phyloP scores from a whole-genome alignment of 35 echinoderm and acorn worm species.

The Ophioderma brevispina region DNA sequence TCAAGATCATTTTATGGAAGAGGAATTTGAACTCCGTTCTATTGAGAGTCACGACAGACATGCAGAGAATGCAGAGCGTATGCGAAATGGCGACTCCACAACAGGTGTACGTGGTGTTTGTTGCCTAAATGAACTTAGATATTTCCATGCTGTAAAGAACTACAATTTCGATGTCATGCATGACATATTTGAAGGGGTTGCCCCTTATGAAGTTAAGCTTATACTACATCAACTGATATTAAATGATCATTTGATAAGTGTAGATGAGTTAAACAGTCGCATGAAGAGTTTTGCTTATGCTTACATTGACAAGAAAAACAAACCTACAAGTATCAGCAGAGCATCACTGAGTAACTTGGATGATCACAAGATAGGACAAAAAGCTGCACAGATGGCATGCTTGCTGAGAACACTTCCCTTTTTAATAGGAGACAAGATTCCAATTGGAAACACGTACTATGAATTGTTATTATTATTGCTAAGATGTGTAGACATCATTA shows the following conservation, averaged over 20 bases:
- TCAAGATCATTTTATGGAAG: constrained; percentile 46
- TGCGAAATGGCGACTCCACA: constrained; percentile 9
- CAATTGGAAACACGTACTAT: constrained; percentile 46
- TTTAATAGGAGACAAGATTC: constrained; percentile 68
- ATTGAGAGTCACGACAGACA: constrained; percentile 57
- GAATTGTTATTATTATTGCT: constrained; percentile 64
- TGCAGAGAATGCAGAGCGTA: constrained; percentile 3
- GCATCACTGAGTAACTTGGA: constrained; percentile 38
- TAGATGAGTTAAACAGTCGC: constrained; percentile 57
- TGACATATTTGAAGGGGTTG: constrained; percentile 66
- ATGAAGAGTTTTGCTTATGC: constrained; percentile 63
- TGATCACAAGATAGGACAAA: constrained; percentile 86
- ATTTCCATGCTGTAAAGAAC: constrained; percentile 61
- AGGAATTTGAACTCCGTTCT: constrained; percentile 40
- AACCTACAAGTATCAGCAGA: constrained; percentile 34
- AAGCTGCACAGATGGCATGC: constrained; percentile 76
- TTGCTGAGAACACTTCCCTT: constrained; percentile 66
- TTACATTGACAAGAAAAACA: constrained; percentile 74
- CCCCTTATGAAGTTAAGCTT: constrained; percentile 73
- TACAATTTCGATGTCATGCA: constrained; percentile 78
- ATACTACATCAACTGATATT: constrained; percentile 51
- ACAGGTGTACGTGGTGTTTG: constrained; percentile 44
- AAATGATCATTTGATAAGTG: constrained; percentile 31
- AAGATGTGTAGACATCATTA: constrained; percentile 70
- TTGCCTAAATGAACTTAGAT: constrained; percentile 32